Evolutionary conservation across 2,888 invertebrate species (phyloP).

Genomic region (Galeopsomyia nigrocyanea): DNA sequence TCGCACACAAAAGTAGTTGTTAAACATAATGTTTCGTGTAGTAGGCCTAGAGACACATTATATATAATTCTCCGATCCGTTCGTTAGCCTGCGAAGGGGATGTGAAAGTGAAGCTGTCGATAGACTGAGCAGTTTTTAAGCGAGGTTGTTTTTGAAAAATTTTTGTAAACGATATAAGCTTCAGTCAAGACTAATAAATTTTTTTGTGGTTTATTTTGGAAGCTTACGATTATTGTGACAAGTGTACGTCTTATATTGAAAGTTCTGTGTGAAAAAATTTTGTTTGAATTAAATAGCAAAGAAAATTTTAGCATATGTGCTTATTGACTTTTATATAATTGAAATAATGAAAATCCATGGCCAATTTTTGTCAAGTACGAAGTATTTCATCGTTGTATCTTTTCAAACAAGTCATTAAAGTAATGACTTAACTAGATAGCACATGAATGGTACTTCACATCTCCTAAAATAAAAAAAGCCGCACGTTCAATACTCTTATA

Average conservation of each 20-base stretch:
- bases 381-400: too few species aligned
- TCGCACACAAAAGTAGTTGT: conserved; percentile 43
- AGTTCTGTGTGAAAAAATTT: neutral
- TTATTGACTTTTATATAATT: too few species aligned
- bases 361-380: too few species aligned
- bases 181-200: conserved; percentile 7
- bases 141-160: neutral
- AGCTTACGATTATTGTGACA: too few species aligned
- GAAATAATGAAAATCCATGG: too few species aligned
- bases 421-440: too few species aligned
- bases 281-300: neutral
- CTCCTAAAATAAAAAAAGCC: conserved; percentile 23
- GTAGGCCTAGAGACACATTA: conserved; percentile 22
- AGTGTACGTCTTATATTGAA: neutral
- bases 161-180: neutral
- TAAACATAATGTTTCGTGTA: conserved; percentile 30
- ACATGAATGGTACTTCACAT: conserved; percentile 18
- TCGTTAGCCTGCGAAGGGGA: conserved; percentile 20
- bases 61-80: conserved; percentile 8
- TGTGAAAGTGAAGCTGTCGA: neutral
- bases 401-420: too few species aligned
- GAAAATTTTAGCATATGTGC: too few species aligned
- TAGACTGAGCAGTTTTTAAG: too few species aligned
- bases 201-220: too few species aligned
- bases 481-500: conserved; percentile 8